Evolutionary conservation across 2,888 invertebrate genomes (phyloP), one percentile per base, ranked within the genome.

Genomic region (Steromphala cineraria): DNA sequence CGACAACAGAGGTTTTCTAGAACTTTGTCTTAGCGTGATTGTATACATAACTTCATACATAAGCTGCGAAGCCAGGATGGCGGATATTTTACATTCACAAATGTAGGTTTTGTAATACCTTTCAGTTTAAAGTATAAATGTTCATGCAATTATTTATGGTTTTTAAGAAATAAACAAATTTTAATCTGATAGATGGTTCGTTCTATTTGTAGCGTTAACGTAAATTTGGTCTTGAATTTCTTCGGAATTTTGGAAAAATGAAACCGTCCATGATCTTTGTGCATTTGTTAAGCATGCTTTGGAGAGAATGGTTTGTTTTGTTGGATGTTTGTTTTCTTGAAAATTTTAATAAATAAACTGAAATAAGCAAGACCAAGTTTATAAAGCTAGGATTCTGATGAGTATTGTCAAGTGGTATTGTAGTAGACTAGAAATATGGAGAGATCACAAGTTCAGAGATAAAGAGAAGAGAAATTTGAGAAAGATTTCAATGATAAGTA

Each of bases 121-220:
- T 76, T 75, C 53, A 24, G 75, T 74, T 67, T 62, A 67, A 78
- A 21, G 21, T 76, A 56, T 55, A 75, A 79, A 56, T 83, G 83
- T 81, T 78, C 79, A 78, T 83, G 80, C 79, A 79, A 81, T 83
- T 67, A 81, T 83, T 82, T 75, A 82, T 81, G 82, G 79, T 84
- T 84, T 84, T 84, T 84, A 84, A 79, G 79, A 82, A 82, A 83
- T 82, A 82, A 84, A 84, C 71, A 79, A 81, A 82, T 84, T 76
- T 77, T 78, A 75, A 78, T 55, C 67, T 80, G 76, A 75, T 74
- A 24, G 28, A 36, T 55, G 19, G 40, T 78, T 21, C 19, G 67
- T 78, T 78, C 36, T 78, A 21, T 40, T 24, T 67, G 36, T 52
- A 46, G 24, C 19, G 5, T 17, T 19, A 28, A 71, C 19, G 40